Conservation (phyloP, 2,797 vertebrate genomes). For the Tragelaphus eurycerus region DNA sequence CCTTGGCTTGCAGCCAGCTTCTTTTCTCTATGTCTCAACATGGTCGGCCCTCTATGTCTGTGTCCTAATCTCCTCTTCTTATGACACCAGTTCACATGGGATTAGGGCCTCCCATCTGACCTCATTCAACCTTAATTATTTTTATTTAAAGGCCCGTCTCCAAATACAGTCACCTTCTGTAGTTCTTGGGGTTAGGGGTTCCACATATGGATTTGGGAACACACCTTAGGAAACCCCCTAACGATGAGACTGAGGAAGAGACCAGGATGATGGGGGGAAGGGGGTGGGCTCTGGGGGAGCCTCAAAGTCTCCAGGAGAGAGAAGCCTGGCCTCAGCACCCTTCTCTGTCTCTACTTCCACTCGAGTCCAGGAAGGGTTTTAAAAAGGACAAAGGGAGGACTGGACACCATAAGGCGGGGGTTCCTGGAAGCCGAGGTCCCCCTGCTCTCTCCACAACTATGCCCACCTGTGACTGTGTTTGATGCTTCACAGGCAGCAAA, state of each 20-base stretch:
- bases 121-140: not conserved
- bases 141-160: not conserved
- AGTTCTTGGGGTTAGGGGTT: not conserved
- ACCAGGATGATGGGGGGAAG: not conserved
- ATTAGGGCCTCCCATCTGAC: not conserved
- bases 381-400: not conserved
- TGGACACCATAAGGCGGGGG: rapidly evolving
- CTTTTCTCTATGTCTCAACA: not conserved
- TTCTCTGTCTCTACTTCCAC: not conserved
- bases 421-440: not conserved
- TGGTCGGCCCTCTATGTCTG: not conserved
- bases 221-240: not conserved
- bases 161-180: not conserved
- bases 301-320: not conserved
- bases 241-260: not conserved
- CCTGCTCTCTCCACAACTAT: not conserved
- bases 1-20: not conserved
- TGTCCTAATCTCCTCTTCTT: not conserved
- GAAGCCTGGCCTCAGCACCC: not conserved
- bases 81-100: not conserved
- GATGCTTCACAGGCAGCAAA: not conserved
- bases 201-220: not conserved
- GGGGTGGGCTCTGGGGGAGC: too few species aligned
- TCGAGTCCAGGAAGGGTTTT: not conserved
- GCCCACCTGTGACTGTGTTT: not conserved